Evolutionary conservation across 35 echinoderm and acorn worm species (phyloP), one percentile per base, ranked within the genome.

Genomic region (Lytechinus variegatus): DNA sequence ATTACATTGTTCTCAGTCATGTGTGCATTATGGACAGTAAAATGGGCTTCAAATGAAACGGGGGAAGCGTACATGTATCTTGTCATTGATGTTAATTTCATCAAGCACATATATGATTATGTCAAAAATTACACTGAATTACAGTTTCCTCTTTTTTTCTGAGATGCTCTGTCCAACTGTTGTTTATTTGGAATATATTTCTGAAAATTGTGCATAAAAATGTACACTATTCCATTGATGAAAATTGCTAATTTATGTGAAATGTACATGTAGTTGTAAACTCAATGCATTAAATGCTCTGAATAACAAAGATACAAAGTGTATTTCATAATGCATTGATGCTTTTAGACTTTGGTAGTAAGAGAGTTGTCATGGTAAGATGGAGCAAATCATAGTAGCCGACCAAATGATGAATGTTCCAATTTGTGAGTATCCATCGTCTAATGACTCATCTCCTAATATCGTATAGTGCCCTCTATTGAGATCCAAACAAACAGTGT

Each of bases 391-490:
- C 88, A 24, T 5, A 58, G 66, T 16, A 90, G 13, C 52, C 12
- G 88, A 54, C 29, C 88, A 54, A 27, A 12, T 90, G 88, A 90
- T 90, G 16, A 90, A 90, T 90, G 88, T 14, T n/a, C 29, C 88
- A 90, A 90, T 90, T 52, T 90, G 87, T 21, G 11, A 1, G 27
- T 90, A 52, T 54, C 88, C 28, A 54, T 54, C 52, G 27, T 28
- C 10, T 8, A 52, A 54, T 90, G 88, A 90, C 28, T 90, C 88
- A 90, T 90, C 52, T 90, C 27, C 11, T 90, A 90, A 90, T 90
- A 28, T 52, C 12, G 28, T 54, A 90, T 54, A 90, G 88, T 54
- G 88, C 88, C 88, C 88, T 90, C 88, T 90, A 12, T 90, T 44
- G 88, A 79, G 66, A 19, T 79, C 66, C 66, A 79, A 79, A 79